Base-by-base conservation (phyloP, 1,140 invertebrate species). In the Achroia grisella region DNA sequence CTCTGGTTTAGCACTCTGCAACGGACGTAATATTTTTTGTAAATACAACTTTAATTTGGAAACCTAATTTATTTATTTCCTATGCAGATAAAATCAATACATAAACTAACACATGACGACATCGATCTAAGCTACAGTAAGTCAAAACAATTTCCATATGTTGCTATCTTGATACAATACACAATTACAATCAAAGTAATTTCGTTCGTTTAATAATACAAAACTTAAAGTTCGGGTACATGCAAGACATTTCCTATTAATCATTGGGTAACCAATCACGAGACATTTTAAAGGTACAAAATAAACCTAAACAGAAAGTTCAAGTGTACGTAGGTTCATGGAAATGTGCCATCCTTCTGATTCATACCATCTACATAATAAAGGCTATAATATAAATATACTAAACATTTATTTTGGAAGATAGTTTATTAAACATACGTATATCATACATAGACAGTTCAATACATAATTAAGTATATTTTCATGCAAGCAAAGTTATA, bases 331-430 rank as follows among this genome's bases (percentile, higher is more conserved):
- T 35, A 47, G 45, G 48, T 39, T 48, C 10, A 11, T 32, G 34
- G 39, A 49, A 43, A 52, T 47, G 55, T 62, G 53, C 56, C 53
- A 66, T 62, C 56, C 55, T 62, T 62, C 64, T 62, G 53, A 33
- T 35, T 56, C 43, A 49, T 46, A 47, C 44, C 44, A 57, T 34
- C 65, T 68, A 71, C 58, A 65, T 59, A 65, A 60, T 49, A 55
- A 63, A 75, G 66, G 57, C 62, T 55, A 48, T 54, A 71, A 46
- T 55, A 58, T 61, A 40, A 55, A 71, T 72, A 72, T 62, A 68
- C 52, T 69, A 65, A 64, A 64, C 80, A 84, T 84, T 84, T 81
- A 84, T 81, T 84, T 84, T 84, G 80, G 80, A 84, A 84, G 80
- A 84, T 76, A 78, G 48, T 37, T 35, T 56, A 51, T 58, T 68